phyloP scores from a whole-genome alignment of 2,797 vertebrate species.

The Sarcophilus harrisii region DNA sequence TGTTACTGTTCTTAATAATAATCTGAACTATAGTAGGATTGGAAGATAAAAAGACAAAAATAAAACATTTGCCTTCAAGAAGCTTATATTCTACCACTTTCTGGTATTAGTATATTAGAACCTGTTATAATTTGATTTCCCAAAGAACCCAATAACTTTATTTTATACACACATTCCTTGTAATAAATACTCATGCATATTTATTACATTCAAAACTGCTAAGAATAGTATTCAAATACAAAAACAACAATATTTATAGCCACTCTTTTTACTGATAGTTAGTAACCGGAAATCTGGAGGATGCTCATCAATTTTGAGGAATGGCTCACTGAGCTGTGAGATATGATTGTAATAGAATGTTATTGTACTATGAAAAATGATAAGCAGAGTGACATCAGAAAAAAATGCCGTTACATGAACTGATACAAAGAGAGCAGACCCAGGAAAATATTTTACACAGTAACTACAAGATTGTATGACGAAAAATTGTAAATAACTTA shows the following conservation, averaged over 20 bases:
- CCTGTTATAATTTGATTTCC: not conserved
- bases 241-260: not conserved
- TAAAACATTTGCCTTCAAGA: not conserved
- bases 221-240: constrained; percentile 24
- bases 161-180: not conserved
- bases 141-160: not conserved
- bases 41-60: not conserved
- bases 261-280: no score
- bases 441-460: not conserved
- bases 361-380: no score
- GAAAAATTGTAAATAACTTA: not conserved
- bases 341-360: no score
- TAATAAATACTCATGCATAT: not conserved
- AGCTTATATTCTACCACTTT: not conserved
- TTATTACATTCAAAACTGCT: constrained; percentile 14
- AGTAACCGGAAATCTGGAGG: no score
- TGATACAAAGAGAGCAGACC: not conserved
- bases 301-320: no score
- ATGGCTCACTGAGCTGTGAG: no score
- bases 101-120: not conserved
- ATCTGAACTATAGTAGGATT: not conserved
- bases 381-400: no score
- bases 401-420: not conserved
- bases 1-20: not conserved
- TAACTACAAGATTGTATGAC: not conserved